These are phyloP conservation scores for Clytia hemisphaerica DNA, from an alignment of 30 jellyfish, hydroid and myxozoan genomes.

Conservation along the genomic window DNA sequence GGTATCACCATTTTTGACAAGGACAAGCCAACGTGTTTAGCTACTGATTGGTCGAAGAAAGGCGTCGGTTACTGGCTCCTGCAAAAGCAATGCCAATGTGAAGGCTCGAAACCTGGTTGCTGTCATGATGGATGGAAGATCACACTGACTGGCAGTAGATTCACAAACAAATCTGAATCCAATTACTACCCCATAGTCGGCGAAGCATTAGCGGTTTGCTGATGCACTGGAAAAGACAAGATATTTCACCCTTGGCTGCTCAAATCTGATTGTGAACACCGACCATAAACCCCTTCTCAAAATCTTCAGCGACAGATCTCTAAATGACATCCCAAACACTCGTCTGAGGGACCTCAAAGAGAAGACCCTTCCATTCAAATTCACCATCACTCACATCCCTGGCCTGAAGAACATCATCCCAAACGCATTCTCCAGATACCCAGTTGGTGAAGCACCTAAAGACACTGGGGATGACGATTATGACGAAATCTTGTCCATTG, in stretches of 20 bases:
- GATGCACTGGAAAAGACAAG: neutral
- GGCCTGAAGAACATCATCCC: neutral
- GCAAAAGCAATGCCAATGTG: conserved; percentile 10
- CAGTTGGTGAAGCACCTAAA: conserved; percentile 9
- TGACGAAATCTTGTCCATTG: neutral
- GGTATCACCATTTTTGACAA: too few species aligned
- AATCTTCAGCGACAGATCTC: conserved; percentile 10
- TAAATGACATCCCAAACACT: conserved; percentile 2
- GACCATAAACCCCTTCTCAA: conserved; percentile 13
- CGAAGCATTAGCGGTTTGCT: too few species aligned
- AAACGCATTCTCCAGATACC: conserved; percentile 6
- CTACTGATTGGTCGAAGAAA: too few species aligned
- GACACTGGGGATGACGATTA: neutral
- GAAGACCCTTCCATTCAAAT: neutral
- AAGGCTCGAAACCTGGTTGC: conserved; percentile 12
- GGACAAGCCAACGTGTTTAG: too few species aligned
- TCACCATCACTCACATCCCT: neutral
- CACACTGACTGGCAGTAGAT: conserved; percentile 10
- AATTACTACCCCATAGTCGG: too few species aligned
- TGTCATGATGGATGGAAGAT: conserved; percentile 12
- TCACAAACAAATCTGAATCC: conserved; percentile 1
- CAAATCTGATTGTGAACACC: conserved; percentile 14
- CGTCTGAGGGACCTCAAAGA: conserved; percentile 14
- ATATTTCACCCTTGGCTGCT: conserved; percentile 18
- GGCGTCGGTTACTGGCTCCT: conserved; percentile 22